Evolutionary conservation across 1,140 invertebrate species (phyloP).

Genomic region (Caenorhabditis briggsae): DNA sequence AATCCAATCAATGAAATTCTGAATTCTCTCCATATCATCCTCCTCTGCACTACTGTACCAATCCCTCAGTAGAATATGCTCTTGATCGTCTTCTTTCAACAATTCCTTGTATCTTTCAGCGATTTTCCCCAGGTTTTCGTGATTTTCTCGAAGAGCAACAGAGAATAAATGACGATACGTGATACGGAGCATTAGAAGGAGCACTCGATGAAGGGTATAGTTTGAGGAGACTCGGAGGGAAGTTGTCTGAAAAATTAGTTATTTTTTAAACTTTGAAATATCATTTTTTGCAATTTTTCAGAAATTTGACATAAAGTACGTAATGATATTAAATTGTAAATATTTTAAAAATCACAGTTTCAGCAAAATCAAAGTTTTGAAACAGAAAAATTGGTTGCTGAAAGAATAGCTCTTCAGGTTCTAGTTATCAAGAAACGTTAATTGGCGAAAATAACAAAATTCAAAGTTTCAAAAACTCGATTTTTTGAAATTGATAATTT

Average conservation of each 20-base stretch:
- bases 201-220: neutral
- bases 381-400: no score
- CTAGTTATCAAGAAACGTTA: no score
- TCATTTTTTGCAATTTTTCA: no score
- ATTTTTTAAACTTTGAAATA: neutral
- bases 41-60: slow-evolving; percentile 14
- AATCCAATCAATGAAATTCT: slow-evolving; percentile 31
- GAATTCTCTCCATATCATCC: neutral
- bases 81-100: neutral
- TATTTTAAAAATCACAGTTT: no score
- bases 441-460: no score
- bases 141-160: slow-evolving; percentile 20
- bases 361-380: neutral
- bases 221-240: neutral
- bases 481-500: no score
- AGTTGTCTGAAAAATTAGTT: neutral
- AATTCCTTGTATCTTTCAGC: slow-evolving; percentile 14
- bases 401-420: no score
- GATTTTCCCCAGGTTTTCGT: neutral
- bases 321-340: no score
- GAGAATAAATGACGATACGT: slow-evolving; percentile 42
- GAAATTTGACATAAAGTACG: no score
- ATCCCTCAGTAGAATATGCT: neutral
- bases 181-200: slow-evolving; percentile 43
- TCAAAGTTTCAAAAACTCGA: no score